phyloP scores from a whole-genome alignment of 2,797 vertebrate genomes.

The Sebastiscus albofasciatus region DNA sequence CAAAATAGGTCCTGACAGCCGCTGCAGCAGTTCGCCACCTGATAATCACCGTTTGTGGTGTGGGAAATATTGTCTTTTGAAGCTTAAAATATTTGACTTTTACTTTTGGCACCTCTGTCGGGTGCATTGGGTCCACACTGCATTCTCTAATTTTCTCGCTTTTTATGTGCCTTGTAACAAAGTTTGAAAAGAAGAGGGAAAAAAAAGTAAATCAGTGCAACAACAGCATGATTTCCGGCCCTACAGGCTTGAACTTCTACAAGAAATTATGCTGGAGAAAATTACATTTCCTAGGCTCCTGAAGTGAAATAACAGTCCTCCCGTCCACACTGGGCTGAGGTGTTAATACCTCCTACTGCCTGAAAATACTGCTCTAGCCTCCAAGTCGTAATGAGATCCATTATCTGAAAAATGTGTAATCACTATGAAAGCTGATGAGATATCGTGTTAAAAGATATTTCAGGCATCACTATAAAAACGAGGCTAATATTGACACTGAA shows the following conservation, averaged over 20 bases:
- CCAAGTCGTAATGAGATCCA: constrained; percentile 40
- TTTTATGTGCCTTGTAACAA: constrained; percentile 1
- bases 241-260: constrained; percentile 11
- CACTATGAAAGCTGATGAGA: constrained; percentile 39
- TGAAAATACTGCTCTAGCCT: constrained; percentile 12
- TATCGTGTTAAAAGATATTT: constrained; percentile 12
- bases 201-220: constrained; percentile 15
- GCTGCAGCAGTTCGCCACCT: neutral
- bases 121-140: neutral
- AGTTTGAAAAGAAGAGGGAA: neutral
- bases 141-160: neutral
- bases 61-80: constrained; percentile 5
- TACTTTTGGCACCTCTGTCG: neutral
- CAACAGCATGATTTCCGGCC: neutral
- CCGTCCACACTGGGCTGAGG: neutral
- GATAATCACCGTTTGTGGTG: neutral
- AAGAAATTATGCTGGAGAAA: constrained; percentile 39
- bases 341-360: constrained; percentile 30
- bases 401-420: constrained; percentile 43
- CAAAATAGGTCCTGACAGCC: neutral
- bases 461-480: constrained; percentile 5
- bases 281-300: constrained; percentile 35
- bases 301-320: constrained; percentile 27
- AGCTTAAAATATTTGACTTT: neutral
- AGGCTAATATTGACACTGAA: constrained; percentile 34